A percentile compares a stretch with the other conserved stretches of the same genome.
phyloP scores from a whole-genome alignment of 2,113 vertebrate species.

The Seriola aureovittata region DNA sequence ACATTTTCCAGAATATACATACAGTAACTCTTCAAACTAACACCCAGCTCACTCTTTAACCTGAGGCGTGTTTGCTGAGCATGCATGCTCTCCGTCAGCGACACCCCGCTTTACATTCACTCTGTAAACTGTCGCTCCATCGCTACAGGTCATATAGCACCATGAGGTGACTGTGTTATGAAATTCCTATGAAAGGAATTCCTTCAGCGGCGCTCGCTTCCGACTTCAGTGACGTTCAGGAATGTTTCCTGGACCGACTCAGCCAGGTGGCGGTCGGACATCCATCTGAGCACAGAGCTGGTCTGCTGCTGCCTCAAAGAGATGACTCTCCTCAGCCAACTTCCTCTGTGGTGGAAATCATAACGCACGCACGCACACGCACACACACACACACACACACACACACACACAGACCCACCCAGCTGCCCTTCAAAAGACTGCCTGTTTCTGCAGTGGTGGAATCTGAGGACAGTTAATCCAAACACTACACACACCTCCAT shows the following conservation, averaged over 20 bases:
- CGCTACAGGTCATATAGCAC: neutral
- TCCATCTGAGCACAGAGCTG: constrained; percentile 26
- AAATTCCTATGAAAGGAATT: constrained; percentile 53
- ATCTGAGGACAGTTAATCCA: constrained; percentile 19
- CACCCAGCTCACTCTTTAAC: neutral
- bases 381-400: too few species aligned
- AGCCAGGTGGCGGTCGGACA: constrained; percentile 46
- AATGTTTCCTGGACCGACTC: constrained; percentile 28
- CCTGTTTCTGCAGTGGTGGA: constrained; percentile 53
- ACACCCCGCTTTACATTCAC: constrained; percentile 3
- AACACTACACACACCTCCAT: constrained; percentile 3
- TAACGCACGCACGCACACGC: neutral
- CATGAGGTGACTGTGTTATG: neutral
- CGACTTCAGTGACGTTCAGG: constrained; percentile 30
- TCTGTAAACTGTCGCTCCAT: constrained; percentile 24
- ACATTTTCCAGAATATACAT: too few species aligned
- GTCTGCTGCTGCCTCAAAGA: constrained; percentile 42
- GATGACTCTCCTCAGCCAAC: constrained; percentile 4
- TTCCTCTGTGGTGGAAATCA: constrained; percentile 52
- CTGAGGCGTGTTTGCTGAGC: constrained; percentile 24
- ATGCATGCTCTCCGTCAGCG: constrained; percentile 1
- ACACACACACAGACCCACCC: constrained; percentile 13
- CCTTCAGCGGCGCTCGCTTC: constrained; percentile 42
- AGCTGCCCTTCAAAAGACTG: constrained; percentile 38
- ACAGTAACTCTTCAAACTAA: neutral